Percentiles rank a stretch among this genome's conserved stretches.
phyloP scores from a whole-genome alignment of 1,140 invertebrate genomes.

The Metaphire vulgaris region DNA sequence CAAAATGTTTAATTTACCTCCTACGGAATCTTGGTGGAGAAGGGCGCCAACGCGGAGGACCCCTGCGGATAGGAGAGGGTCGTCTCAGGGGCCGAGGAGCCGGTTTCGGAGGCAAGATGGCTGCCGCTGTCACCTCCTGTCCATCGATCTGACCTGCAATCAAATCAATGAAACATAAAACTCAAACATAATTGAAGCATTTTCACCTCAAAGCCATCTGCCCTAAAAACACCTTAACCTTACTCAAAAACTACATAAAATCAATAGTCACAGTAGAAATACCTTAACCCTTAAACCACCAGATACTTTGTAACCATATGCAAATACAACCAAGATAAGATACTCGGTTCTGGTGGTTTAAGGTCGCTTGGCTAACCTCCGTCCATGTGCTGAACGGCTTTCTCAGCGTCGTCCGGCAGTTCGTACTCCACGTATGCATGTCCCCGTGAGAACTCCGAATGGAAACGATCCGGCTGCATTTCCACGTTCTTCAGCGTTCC shows the following conservation, averaged over 20 bases:
- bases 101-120: slow-evolving; percentile 71
- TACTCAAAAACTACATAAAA: too few species aligned
- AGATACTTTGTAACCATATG: too few species aligned
- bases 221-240: too few species aligned
- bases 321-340: too few species aligned
- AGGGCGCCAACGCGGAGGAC: slow-evolving; percentile 55
- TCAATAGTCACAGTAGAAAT: too few species aligned
- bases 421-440: slow-evolving; percentile 93
- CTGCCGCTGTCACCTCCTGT: slow-evolving; percentile 87
- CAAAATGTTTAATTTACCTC: slow-evolving; percentile 33
- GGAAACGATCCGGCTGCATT: slow-evolving; percentile 76
- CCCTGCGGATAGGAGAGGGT: slow-evolving; percentile 59
- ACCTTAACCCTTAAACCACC: too few species aligned
- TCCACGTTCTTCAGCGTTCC: slow-evolving; percentile 84
- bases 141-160: slow-evolving; percentile 62
- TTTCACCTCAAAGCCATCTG: too few species aligned
- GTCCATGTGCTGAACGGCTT: slow-evolving; percentile 99
- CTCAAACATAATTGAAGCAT: too few species aligned
- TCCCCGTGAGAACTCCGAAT: slow-evolving; percentile 75
- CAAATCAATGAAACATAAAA: not conserved
- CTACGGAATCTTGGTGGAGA: slow-evolving; percentile 45
- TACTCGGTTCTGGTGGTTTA: not conserved
- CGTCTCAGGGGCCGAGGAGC: slow-evolving; percentile 58
- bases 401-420: slow-evolving; percentile 88
- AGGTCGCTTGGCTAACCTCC: slow-evolving; percentile 63